Percentiles rank a stretch among this genome's conserved stretches.
phyloP scores from a whole-genome alignment of 2,797 vertebrate genomes.

The Vespertilio murinus region DNA sequence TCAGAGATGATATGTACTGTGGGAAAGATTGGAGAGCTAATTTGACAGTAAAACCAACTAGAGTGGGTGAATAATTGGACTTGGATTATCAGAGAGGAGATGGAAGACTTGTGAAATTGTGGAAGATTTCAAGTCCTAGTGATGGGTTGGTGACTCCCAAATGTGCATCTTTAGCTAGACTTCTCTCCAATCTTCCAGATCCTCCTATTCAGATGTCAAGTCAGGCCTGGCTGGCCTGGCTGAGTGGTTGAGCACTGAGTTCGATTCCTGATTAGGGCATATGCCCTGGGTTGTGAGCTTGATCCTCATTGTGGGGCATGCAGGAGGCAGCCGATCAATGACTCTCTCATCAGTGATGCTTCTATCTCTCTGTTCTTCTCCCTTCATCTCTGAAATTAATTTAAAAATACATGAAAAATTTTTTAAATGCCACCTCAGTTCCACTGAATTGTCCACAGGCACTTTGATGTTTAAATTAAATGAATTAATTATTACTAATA shows the following conservation, averaged over 20 bases:
- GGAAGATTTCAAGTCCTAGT: background rate
- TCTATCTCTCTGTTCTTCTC: no score
- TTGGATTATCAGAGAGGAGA: background rate
- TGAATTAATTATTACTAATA: background rate
- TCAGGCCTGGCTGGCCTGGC: no score
- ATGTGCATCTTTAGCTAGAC: background rate
- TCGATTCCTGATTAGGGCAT: no score
- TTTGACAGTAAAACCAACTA: background rate
- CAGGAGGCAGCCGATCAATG: no score
- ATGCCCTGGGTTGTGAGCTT: no score
- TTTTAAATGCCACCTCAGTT: background rate
- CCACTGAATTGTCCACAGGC: background rate
- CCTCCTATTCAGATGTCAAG: constrained; percentile 2
- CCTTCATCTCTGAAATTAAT: no score
- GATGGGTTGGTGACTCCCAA: background rate
- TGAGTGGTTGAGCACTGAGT: no score
- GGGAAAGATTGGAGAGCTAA: background rate
- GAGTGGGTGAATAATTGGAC: background rate
- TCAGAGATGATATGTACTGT: background rate
- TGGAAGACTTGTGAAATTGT: background rate
- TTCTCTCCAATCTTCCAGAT: background rate
- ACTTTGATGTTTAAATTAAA: background rate
- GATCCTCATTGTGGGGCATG: no score
- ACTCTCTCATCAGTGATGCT: no score
- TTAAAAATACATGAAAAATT: no score